Base-by-base conservation (phyloP, 1,140 invertebrate genomes). In the Zelostemma sp. region DNA sequence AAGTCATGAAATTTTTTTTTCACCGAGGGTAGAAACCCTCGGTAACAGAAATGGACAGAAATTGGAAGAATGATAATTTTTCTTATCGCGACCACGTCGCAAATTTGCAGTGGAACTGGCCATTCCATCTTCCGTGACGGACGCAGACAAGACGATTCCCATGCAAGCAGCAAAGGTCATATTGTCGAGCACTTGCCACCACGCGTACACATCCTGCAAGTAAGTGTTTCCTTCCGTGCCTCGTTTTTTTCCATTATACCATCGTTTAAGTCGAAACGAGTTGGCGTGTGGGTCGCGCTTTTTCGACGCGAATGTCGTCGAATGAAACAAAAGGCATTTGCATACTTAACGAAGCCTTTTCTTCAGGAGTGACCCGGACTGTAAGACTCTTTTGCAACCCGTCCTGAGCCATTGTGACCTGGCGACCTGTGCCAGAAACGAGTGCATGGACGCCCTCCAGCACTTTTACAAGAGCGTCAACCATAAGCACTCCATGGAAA, bases 361-460 rank as follows among this genome's bases (percentile, higher is more conserved):
- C 58, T 65, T 63, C 82, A 93, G 93, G 78, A 91, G 90, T 76
- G 90, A 95, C 82, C 87, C 88, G 46, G 90, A 90, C 63, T 96
- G 95, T 80, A 89, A 90, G 75, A 87, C 87, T 50, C 88, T 92
- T 38, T 85, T 96, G 50, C 91, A 93, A 33, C 92, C 93, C 1
- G 92, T 96, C 59, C 86, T 95, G 67, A 90, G 90, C 78, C 90
- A 92, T 74, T 96, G 95, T 79, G 91, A 94, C 73, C 84, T 89
- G 31, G 88, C 88, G 40, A 88, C 88, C 33, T 96, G 94, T 84
- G 91, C 93, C 74, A 87, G 92, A 57, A 91, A 94, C 75, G 90
- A 93, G 6, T 97, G 95, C 80, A 95, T 96, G 94, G 88, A 91
- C 48, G 92, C 93, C n/a, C 81, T 96, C 65, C 90, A 95, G 77